A percentile compares a stretch with the other conserved stretches of the same genome.
Conservation (phyloP, 2,113 vertebrate species). For the Paedocypris sp. region DNA sequence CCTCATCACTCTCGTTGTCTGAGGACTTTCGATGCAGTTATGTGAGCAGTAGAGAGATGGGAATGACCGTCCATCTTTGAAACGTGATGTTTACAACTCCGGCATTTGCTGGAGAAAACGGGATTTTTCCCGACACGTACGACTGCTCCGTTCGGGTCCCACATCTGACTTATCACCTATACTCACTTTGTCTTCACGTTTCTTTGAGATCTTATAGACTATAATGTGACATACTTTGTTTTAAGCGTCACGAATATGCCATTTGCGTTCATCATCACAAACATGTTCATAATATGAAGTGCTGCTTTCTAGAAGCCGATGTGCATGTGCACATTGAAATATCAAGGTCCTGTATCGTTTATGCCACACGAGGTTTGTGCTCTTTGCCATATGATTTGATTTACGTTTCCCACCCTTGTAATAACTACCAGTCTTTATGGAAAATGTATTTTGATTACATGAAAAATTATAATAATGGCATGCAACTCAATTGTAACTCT, state of each 20-base stretch:
- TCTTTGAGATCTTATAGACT: conserved; percentile 43
- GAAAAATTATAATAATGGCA: conserved; percentile 67
- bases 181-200: conserved; percentile 1
- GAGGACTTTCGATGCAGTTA: conserved; percentile 56
- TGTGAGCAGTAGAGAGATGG: conserved; percentile 31
- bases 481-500: conserved; percentile 65
- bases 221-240: conserved; percentile 37
- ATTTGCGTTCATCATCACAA: conserved; percentile 50
- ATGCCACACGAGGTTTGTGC: conserved; percentile 30
- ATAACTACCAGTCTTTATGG: conserved; percentile 41
- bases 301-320: conserved; percentile 62
- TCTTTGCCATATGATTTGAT: conserved; percentile 20
- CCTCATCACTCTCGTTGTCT: conserved; percentile 31
- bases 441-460: conserved; percentile 69
- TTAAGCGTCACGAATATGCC: conserved; percentile 43
- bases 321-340: conserved; percentile 68
- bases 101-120: not conserved
- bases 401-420: conserved; percentile 46
- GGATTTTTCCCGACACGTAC: not conserved
- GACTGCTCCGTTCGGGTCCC: not conserved
- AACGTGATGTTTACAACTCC: conserved; percentile 2
- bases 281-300: conserved; percentile 59
- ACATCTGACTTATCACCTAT: conserved; percentile 2
- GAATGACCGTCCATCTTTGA: not conserved
- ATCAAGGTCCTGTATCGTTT: conserved; percentile 39